phyloP scores from a whole-genome alignment of 92 coral and sea anemone species.

The Anthopleura xanthogrammica region DNA sequence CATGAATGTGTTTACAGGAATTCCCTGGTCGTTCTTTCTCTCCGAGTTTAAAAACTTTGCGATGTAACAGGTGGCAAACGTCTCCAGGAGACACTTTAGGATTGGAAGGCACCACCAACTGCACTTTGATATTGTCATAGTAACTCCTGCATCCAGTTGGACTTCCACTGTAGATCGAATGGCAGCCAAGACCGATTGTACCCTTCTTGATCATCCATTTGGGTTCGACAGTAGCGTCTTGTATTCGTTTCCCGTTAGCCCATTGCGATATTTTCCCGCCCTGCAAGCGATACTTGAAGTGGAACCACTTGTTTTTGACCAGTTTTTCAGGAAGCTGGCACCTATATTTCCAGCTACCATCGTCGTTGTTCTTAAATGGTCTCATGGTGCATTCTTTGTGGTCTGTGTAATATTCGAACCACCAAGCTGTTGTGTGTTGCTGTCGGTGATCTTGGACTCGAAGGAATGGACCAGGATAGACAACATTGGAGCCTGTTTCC shows the following conservation, averaged over 20 bases:
- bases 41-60: slow-evolving; percentile 2
- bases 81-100: slow-evolving; percentile 60
- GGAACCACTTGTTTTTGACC: slow-evolving; percentile 55
- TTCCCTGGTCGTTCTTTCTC: slow-evolving; percentile 26
- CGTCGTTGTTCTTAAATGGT: slow-evolving; percentile 55
- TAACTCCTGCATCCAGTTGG: slow-evolving; percentile 53
- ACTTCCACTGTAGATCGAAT: slow-evolving; percentile 16
- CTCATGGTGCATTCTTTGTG: slow-evolving; percentile 68
- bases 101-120: slow-evolving; percentile 33
- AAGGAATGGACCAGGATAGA: slow-evolving; percentile 72
- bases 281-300: slow-evolving; percentile 57
- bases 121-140: slow-evolving; percentile 75
- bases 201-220: slow-evolving; percentile 69
- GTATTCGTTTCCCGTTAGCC: slow-evolving; percentile 57
- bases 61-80: slow-evolving; percentile 41
- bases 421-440: slow-evolving; percentile 74
- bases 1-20: slow-evolving; percentile 80
- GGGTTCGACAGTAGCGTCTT: slow-evolving; percentile 49
- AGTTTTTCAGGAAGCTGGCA: slow-evolving; percentile 50
- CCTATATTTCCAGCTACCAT: slow-evolving; percentile 55
- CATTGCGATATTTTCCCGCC: slow-evolving; percentile 46
- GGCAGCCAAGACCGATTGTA: slow-evolving; percentile 75
- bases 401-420: slow-evolving; percentile 66
- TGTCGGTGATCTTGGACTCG: slow-evolving; percentile 39
- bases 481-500: slow-evolving; percentile 47